Percentiles rank a stretch among this genome's conserved stretches.
Conservation (phyloP, 2,888 invertebrate genomes). For the Metacarcinus magister region DNA sequence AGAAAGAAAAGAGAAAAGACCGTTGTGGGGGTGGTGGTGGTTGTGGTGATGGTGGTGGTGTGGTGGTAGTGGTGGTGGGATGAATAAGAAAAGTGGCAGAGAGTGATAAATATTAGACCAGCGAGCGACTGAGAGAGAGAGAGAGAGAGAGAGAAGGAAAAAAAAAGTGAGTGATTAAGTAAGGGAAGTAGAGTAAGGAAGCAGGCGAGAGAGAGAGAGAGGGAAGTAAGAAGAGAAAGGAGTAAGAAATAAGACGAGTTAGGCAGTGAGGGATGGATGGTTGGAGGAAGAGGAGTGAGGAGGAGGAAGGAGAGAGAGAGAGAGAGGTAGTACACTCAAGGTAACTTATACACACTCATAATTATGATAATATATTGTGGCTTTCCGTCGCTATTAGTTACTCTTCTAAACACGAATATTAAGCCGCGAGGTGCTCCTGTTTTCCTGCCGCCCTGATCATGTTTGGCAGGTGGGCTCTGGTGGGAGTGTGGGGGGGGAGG, state of each 20-base stretch:
- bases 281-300: background rate
- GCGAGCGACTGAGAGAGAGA: background rate
- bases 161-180: background rate
- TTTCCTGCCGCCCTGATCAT: background rate
- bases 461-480: background rate
- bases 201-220: too few species aligned
- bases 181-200: background rate
- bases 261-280: background rate
- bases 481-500: background rate
- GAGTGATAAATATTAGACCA: background rate
- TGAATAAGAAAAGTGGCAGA: background rate
- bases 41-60: background rate
- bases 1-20: background rate
- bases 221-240: background rate
- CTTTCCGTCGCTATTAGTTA: constrained; percentile 41
- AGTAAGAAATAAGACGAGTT: background rate
- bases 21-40: background rate
- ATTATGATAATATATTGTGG: constrained; percentile 2
- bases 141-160: background rate
- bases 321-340: background rate
- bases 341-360: background rate
- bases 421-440: background rate
- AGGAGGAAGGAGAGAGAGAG: background rate
- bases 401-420: constrained; percentile 6
- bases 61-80: background rate